Conservation (phyloP, 2,888 invertebrate genomes). For the Drosophila nr. perissopoda region DNA sequence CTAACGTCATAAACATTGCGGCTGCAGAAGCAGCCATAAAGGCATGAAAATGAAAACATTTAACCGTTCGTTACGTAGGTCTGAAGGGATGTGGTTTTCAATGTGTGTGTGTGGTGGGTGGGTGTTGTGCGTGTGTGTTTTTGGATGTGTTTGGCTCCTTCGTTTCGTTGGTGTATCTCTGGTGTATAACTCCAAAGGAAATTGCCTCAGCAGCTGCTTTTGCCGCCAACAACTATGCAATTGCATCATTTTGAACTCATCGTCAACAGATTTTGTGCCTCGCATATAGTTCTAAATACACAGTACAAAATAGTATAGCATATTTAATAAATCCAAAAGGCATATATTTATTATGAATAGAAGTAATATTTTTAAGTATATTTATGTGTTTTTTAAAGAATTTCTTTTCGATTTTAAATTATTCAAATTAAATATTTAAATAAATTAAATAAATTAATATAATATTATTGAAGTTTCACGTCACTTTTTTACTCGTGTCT, state of each 20-base stretch:
- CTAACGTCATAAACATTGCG: slow-evolving; percentile 66
- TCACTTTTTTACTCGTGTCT: neutral
- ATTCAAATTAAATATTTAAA: neutral
- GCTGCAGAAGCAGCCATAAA: slow-evolving; percentile 36
- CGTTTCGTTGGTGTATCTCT: slow-evolving; percentile 43
- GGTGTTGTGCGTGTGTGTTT: neutral
- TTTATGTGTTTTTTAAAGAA: neutral
- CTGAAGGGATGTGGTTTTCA: slow-evolving; percentile 2
- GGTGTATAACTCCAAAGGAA: slow-evolving; percentile 69
- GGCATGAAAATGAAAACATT: slow-evolving; percentile 76
- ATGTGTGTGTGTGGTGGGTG: neutral
- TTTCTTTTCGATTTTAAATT: neutral
- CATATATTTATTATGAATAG: neutral
- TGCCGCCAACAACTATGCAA: slow-evolving; percentile 28
- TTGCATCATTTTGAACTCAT: slow-evolving; percentile 51
- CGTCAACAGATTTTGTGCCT: slow-evolving; percentile 55
- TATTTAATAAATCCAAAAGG: neutral
- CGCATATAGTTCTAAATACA: neutral
- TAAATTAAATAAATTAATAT: neutral
- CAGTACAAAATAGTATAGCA: neutral
- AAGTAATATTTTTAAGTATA: neutral
- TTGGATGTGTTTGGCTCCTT: neutral
- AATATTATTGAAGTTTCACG: neutral
- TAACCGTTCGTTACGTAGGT: slow-evolving; percentile 59
- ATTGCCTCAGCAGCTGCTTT: slow-evolving; percentile 56